Base-by-base conservation (phyloP, 2,797 vertebrate genomes). In the Pelodytes ibericus region DNA sequence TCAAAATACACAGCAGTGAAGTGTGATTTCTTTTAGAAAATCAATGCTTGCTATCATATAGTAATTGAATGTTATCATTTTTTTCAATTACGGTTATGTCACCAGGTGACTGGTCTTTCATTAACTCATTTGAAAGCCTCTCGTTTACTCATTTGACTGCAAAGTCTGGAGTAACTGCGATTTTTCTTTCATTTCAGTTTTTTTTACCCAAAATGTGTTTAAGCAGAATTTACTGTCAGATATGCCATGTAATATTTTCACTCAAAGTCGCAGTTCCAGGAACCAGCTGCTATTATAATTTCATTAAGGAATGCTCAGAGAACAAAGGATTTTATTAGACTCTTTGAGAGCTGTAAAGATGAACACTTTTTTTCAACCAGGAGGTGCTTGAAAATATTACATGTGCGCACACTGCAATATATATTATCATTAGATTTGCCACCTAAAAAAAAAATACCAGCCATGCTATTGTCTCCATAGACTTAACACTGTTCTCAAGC, bases 121-220 rank as follows among this genome's bases (percentile, higher is more conserved):
- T 79, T 73, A 61, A 73, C 62, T 73, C 24, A 68, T 78, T 68
- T 72, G 76, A 79, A 79, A 73, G 70, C 59, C 61, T 72, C 62
- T 67, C 53, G 68, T 68, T 72, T 72, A 61, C 47, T 72, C 30
- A 79, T 73, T 68, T 73, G n/a, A 24, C 24, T 39, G 39, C 49
- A 11, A 58, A 59, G 7, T 39, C 26, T 77, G 22, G 53, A 56
- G n/a, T 25, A 71, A 58, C 67, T 63, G 47, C 33, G 30, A 60
- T 33, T 47, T 60, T 51, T 36, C 41, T 36, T 59, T 5, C 5
- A 11, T 36, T 36, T 36, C 11, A 36, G 1, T 36, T 67, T 51
- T 67, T 22, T 15, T 47, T 36, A 49, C 33, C 49, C 24, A 25
- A 18, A 39, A 27, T 51, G 62, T 77, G 29, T 78, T 78, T 78